phyloP scores from a whole-genome alignment of 2,797 vertebrate genomes.

The Kryptopterus vitreolus region DNA sequence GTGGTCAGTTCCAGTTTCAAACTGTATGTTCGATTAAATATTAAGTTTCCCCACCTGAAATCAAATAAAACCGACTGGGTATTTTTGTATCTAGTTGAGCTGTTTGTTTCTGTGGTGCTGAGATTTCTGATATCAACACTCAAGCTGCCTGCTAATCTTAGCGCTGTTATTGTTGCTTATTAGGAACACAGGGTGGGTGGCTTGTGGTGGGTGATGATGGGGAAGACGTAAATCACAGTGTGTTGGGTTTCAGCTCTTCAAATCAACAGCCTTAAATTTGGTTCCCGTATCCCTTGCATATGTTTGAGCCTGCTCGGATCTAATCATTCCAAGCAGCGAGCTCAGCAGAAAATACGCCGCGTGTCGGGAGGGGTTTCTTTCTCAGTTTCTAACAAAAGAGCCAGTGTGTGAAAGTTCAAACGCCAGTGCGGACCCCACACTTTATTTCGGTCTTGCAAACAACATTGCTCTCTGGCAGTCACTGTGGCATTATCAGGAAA shows the following conservation, averaged over 20 bases:
- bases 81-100: background rate
- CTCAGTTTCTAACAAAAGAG: slow-evolving; percentile 65
- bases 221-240: background rate
- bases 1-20: background rate
- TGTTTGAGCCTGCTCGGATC: background rate
- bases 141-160: background rate
- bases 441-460: slow-evolving; percentile 66
- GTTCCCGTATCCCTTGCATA: background rate
- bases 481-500: slow-evolving; percentile 66
- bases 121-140: background rate
- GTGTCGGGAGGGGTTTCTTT: slow-evolving; percentile 9
- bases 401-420: slow-evolving; percentile 71
- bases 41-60: background rate
- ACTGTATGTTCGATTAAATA: background rate
- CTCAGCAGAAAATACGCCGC: slow-evolving; percentile 55
- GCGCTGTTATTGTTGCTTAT: background rate
- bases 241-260: background rate
- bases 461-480: slow-evolving; percentile 57
- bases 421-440: slow-evolving; percentile 56
- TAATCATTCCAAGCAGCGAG: background rate
- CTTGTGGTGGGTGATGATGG: background rate
- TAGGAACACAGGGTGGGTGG: background rate
- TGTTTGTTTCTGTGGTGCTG: background rate
- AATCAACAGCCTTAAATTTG: background rate
- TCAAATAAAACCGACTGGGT: background rate